Conservation (phyloP, 2,113 vertebrate genomes). For the Mus spicilegus region DNA sequence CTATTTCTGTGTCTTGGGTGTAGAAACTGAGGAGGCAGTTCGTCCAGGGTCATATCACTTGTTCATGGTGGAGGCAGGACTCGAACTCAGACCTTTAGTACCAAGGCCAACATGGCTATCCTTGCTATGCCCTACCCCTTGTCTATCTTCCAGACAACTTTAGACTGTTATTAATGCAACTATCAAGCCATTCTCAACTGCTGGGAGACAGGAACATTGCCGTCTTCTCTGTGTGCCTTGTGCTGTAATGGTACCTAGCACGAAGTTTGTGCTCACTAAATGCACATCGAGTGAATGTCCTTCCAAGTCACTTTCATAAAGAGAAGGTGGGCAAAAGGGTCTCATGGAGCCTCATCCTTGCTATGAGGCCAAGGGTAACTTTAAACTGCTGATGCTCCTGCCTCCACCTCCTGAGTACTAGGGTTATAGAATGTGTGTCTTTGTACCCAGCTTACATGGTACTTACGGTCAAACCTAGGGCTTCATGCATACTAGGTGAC, state of each 20-base stretch:
- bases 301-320: background rate
- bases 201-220: background rate
- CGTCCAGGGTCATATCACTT: background rate
- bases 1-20: constrained; percentile 4
- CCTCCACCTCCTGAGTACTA: background rate
- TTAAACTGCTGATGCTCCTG: background rate
- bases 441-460: too few relatives aligned
- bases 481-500: background rate
- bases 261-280: background rate
- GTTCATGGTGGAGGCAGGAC: background rate
- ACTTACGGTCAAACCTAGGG: background rate
- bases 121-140: background rate
- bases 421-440: background rate
- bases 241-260: background rate
- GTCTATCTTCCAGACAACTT: background rate
- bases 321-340: background rate
- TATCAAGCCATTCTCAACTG: background rate
- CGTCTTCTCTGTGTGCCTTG: background rate
- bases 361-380: background rate
- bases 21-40: background rate
- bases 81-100: background rate
- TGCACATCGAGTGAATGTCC: background rate
- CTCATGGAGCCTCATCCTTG: background rate
- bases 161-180: background rate
- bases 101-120: background rate